Conservation (phyloP, 2,888 invertebrate species). For the Leptodirus hochenwartii region DNA sequence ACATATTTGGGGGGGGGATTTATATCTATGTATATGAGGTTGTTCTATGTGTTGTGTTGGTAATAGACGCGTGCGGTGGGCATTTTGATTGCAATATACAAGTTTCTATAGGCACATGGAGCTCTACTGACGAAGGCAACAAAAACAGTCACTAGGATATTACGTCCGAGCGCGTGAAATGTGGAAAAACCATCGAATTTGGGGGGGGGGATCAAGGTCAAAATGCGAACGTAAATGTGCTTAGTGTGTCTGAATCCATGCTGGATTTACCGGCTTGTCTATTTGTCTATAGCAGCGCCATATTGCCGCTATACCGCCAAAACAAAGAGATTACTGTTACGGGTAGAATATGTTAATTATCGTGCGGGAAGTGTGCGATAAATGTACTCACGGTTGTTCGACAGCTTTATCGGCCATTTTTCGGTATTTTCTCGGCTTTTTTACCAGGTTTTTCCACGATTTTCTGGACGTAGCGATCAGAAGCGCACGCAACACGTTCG, state of each 20-base stretch:
- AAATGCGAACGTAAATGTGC: neutral
- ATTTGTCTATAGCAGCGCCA: conserved; percentile 29
- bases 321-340: conserved; percentile 18
- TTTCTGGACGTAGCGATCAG: conserved; percentile 4
- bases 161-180: conserved; percentile 3
- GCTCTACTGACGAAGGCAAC: too few species aligned
- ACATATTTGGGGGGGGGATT: too few species aligned
- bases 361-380: conserved; percentile 9
- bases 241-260: conserved; percentile 9
- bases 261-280: conserved; percentile 18
- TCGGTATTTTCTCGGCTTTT: conserved; percentile 16
- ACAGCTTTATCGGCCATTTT: conserved; percentile 45
- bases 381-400: conserved; percentile 44
- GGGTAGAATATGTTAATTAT: conserved; percentile 9
- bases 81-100: too few species aligned
- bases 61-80: too few species aligned
- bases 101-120: too few species aligned
- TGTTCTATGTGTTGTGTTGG: too few species aligned
- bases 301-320: conserved; percentile 31
- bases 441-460: conserved; percentile 7
- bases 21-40: too few species aligned
- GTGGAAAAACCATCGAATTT: conserved; percentile 7
- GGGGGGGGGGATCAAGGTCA: conserved; percentile 4
- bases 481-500: conserved; percentile 12
- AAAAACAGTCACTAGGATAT: too few species aligned